These are phyloP conservation scores for Percopsis omiscomaycus DNA, from an alignment of 2,797 vertebrate genomes.

Conservation along the genomic window DNA sequence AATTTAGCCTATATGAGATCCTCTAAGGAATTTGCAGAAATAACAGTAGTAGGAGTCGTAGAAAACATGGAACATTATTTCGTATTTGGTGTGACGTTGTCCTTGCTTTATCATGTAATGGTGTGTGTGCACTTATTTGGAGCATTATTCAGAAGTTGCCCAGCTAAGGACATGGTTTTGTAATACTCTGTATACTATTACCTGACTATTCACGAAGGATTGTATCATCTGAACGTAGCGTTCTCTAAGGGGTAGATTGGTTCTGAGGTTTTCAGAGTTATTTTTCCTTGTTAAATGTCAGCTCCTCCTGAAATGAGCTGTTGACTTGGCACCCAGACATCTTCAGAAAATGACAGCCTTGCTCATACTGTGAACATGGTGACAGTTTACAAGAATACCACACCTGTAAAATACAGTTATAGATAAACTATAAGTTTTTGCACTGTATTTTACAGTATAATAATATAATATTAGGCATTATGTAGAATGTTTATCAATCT, in stretches of 20 bases:
- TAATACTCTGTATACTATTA: neutral
- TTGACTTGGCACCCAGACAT: constrained; percentile 44
- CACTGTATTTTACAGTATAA: too few species aligned
- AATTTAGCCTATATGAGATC: constrained; percentile 33
- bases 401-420: constrained; percentile 10
- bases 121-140: constrained; percentile 6
- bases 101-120: constrained; percentile 8
- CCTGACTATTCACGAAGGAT: neutral
- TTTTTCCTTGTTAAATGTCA: constrained; percentile 55
- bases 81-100: constrained; percentile 3
- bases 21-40: constrained; percentile 28
- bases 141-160: constrained; percentile 17
- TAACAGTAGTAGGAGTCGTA: neutral
- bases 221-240: neutral
- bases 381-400: constrained; percentile 31
- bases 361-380: constrained; percentile 48
- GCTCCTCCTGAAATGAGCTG: constrained; percentile 38
- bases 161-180: constrained; percentile 4
- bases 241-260: constrained; percentile 23
- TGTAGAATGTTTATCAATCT: too few species aligned
- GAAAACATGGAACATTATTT: constrained; percentile 8
- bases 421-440: too few species aligned
- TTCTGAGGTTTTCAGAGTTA: constrained; percentile 32
- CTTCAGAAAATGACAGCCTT: constrained; percentile 54
- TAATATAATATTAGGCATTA: too few species aligned